A percentile compares a stretch with the other conserved stretches of the same genome.
These are phyloP conservation scores for Lepidostoma basale DNA, from an alignment of 1,140 invertebrate genomes.

Conservation along the genomic window DNA sequence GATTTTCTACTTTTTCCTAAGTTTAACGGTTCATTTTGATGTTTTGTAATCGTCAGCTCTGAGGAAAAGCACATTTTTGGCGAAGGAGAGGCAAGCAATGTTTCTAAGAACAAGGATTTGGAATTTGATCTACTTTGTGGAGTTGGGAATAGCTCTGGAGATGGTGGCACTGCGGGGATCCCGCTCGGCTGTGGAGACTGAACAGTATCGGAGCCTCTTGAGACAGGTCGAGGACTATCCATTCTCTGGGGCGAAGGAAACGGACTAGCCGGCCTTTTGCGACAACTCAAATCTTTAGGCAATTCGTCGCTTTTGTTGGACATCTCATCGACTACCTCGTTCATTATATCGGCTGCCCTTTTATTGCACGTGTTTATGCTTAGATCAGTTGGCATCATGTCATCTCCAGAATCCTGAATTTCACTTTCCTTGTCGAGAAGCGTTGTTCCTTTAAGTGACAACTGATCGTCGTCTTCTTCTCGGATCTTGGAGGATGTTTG, in stretches of 20 bases:
- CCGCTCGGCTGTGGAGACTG: slow-evolving; percentile 70
- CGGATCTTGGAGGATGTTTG: slow-evolving; percentile 3
- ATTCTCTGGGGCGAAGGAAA: slow-evolving; percentile 55
- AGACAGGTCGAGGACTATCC: slow-evolving; percentile 60
- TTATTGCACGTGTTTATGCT: slow-evolving; percentile 51
- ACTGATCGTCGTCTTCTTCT: slow-evolving; percentile 37
- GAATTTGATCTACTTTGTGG: slow-evolving; percentile 56
- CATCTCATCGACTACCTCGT: slow-evolving; percentile 51
- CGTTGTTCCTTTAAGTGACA: slow-evolving; percentile 48
- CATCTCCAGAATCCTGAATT: slow-evolving; percentile 45
- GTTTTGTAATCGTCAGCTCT: slow-evolving; percentile 61
- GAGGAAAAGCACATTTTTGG: slow-evolving; percentile 62
- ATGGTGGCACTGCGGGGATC: slow-evolving; percentile 66
- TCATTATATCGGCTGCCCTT: slow-evolving; percentile 49
- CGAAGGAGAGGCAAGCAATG: slow-evolving; percentile 60
- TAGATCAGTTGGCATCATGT: slow-evolving; percentile 59
- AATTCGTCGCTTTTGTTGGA: slow-evolving; percentile 60
- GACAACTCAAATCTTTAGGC: slow-evolving; percentile 64
- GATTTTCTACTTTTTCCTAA: slow-evolving; percentile 67
- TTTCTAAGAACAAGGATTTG: slow-evolving; percentile 63
- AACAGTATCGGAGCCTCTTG: slow-evolving; percentile 66
- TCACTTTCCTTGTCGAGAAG: slow-evolving; percentile 45
- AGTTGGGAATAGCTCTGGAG: slow-evolving; percentile 64
- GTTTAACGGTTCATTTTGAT: slow-evolving; percentile 70
- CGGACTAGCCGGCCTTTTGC: slow-evolving; percentile 56